phyloP scores from a whole-genome alignment of 2,797 vertebrate genomes.

The Acipenser oxyrinchus region DNA sequence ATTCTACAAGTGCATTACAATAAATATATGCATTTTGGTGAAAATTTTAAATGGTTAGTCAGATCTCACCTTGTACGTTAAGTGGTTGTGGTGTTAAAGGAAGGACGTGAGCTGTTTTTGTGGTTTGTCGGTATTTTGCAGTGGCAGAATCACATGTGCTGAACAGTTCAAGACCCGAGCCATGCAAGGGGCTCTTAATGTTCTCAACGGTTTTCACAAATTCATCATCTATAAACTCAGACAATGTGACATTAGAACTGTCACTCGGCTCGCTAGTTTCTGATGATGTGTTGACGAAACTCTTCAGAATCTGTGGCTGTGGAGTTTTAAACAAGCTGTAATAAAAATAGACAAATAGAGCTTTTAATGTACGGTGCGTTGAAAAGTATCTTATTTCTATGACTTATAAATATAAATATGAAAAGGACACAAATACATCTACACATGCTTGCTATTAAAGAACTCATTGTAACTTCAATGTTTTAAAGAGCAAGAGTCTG shows the following conservation, averaged over 20 bases:
- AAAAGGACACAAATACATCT: too few species aligned
- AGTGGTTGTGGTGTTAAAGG: conserved; percentile 55
- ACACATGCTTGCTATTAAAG: too few species aligned
- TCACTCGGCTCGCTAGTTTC: neutral
- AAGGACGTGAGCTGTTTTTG: conserved; percentile 54
- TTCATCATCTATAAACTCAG: conserved; percentile 13
- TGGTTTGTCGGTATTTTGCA: conserved; percentile 23
- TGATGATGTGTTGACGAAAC: neutral
- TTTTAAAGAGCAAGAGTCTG: too few species aligned
- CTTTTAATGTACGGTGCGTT: too few species aligned
- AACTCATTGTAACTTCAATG: too few species aligned
- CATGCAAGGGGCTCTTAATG: conserved; percentile 8
- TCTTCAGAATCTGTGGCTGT: conserved; percentile 8
- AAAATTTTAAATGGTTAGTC: neutral
- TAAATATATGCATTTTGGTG: conserved; percentile 3
- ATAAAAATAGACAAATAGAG: conserved; percentile 4
- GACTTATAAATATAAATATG: too few species aligned
- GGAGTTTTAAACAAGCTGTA: conserved; percentile 21
- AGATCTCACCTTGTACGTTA: conserved; percentile 43
- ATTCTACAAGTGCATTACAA: conserved; percentile 8
- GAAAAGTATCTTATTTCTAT: too few species aligned
- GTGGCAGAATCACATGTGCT: neutral
- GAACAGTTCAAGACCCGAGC: conserved; percentile 1
- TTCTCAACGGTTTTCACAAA: conserved; percentile 6
- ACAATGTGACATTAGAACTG: conserved; percentile 8